Evolutionary conservation across 2,797 vertebrate species (phyloP).

Genomic region (Oreochromis grahami): DNA sequence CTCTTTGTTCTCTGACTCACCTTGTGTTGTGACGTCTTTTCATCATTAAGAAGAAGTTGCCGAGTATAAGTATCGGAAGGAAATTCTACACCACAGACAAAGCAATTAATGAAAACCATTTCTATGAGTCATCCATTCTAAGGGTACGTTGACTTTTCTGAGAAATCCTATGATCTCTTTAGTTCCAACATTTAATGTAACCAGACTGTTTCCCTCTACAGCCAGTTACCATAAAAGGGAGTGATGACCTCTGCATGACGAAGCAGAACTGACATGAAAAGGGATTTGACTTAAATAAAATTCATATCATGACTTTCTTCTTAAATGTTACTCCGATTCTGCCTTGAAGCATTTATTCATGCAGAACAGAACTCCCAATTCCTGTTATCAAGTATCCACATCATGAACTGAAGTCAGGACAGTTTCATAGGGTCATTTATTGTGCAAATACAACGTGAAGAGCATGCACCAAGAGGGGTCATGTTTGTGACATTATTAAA

Average conservation of each 20-base stretch:
- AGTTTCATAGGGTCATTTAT: conserved; percentile 22
- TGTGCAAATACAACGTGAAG: conserved; percentile 17
- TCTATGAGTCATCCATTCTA: not conserved
- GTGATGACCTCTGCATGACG: not conserved
- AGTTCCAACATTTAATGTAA: not conserved
- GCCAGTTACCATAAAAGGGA: not conserved
- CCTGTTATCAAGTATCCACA: conserved; percentile 6
- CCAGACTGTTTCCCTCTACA: not conserved
- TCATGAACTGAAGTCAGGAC: not conserved
- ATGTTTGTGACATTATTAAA: not conserved
- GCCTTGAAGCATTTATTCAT: not conserved
- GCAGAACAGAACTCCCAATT: conserved; percentile 15
- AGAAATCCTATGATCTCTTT: not conserved
- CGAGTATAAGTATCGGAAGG: not conserved
- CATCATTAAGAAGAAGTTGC: not conserved
- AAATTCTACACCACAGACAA: not conserved
- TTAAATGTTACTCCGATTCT: not conserved
- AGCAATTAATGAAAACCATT: not conserved
- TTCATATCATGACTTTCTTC: not conserved
- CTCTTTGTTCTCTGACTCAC: not conserved
- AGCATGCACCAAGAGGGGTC: not conserved
- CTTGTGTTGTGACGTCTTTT: not conserved
- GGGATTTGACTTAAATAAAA: not conserved
- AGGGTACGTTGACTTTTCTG: not conserved
- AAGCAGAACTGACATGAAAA: not conserved